Evolutionary conservation across 64 coral and sea anemone genomes (phyloP), one percentile per base, ranked within the genome.

Genomic region (Hydrozoanthus tunicans): DNA sequence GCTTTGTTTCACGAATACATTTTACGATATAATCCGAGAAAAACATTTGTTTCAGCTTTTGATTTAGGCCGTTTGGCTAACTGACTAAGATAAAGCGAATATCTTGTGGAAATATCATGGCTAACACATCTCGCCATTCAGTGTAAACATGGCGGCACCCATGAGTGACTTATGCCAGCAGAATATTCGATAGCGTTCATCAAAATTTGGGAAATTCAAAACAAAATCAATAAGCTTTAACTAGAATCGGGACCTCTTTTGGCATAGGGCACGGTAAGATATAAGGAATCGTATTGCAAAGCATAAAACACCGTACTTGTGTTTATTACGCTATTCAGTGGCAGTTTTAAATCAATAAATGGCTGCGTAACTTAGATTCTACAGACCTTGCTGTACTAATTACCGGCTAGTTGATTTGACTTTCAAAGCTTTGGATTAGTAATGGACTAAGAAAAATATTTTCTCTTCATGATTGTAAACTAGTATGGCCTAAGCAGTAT

Each of bases 91-190:
- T 58, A 73, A 59, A 88, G n/a, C 70, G 67, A 61, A 58, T 13
- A 74, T 73, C 51, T 88, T 5, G 5, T 25, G 10, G 53, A 9
- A 59, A 88, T 73, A 73, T 60, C n/a, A 12, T 51, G 15, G 67
- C 17, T 51, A 12, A 6, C 68, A 59, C 24, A 25, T 82, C 17
- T 60, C 53, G 84, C 56, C 20, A 70, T 60, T 7, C 51, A 66
- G 20, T 88, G 68, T 88, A 88, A 88, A 88, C 84, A 88, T 88
- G 84, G 84, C 84, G 84, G 84, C 84, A 52, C 69, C 10, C 56
- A 3, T 3, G 3, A 71, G 6, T 86, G 68, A 88, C 13, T 3
- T n/a, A 88, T 26, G 84, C 69, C 53, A 59, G 54, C 67, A 20
- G 8, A 74, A 73, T 74, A 27, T 13, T 27, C 67, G 68, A 64